Conservation (phyloP, 2,113 vertebrate species). For the Xiphophorus couchianus region DNA sequence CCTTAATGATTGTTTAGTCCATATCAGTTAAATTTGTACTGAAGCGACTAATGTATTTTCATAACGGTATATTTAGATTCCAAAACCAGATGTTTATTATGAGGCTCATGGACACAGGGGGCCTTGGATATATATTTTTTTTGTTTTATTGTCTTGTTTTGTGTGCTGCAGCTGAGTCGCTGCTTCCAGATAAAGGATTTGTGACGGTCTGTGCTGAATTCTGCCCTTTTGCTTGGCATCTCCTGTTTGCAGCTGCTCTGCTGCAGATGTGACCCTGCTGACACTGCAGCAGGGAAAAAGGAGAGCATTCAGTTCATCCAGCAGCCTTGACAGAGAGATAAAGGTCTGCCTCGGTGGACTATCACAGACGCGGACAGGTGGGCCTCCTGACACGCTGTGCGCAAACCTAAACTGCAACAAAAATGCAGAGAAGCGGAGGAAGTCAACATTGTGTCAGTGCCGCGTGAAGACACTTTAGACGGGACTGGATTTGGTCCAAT, state of each 20-base stretch:
- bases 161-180: background rate
- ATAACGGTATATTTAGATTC: background rate
- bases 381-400: constrained; percentile 1
- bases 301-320: constrained; percentile 6
- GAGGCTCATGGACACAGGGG: background rate
- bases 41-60: no score
- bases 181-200: background rate
- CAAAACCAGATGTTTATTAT: background rate
- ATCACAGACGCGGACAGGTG: background rate
- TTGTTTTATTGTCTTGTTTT: background rate
- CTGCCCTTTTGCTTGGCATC: background rate
- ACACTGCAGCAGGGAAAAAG: constrained; percentile 8
- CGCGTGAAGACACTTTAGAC: background rate
- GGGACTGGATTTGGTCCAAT: background rate
- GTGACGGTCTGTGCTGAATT: background rate
- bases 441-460: background rate
- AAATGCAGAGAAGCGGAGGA: background rate
- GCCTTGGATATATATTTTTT: background rate
- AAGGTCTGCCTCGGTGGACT: background rate
- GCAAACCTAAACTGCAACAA: constrained; percentile 1
- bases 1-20: no score
- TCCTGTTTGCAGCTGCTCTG: constrained; percentile 31
- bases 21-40: no score
- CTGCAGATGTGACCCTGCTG: constrained; percentile 31
- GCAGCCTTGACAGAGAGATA: constrained; percentile 39